Evolutionary conservation across 2,888 invertebrate species (phyloP).

Genomic region (Nomada fucata): DNA sequence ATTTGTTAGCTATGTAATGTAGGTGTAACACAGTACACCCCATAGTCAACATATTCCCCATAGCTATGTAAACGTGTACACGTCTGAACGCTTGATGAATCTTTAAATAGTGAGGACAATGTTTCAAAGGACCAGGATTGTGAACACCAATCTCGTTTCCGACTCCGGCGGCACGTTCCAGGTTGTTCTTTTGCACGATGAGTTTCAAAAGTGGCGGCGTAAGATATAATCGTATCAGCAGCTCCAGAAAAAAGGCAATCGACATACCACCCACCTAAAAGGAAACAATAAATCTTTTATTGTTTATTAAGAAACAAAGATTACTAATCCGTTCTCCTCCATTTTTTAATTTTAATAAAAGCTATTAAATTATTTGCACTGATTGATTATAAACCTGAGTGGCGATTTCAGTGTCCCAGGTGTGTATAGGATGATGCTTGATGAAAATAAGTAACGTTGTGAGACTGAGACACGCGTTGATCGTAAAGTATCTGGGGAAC

Average conservation of each 20-base stretch:
- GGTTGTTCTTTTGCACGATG: constrained; percentile 90
- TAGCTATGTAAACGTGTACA: constrained; percentile 91
- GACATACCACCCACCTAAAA: constrained; percentile 88
- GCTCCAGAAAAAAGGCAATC: constrained; percentile 89
- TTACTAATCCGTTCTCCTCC: neutral
- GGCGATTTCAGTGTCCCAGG: constrained; percentile 85
- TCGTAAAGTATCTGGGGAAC: constrained; percentile 94
- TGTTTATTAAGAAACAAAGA: neutral
- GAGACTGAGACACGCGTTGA: constrained; percentile 91
- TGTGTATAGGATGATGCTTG: constrained; percentile 86
- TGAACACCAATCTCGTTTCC: constrained; percentile 92
- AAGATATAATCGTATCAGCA: constrained; percentile 90
- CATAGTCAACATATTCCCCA: constrained; percentile 91
- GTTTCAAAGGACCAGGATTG: constrained; percentile 89
- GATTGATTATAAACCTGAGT: constrained; percentile 84
- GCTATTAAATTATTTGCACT: neutral
- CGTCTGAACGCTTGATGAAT: constrained; percentile 90
- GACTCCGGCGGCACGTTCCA: constrained; percentile 91
- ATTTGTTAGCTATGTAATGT: constrained; percentile 87
- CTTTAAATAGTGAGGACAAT: constrained; percentile 92
- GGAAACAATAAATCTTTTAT: neutral
- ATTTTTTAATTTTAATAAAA: neutral
- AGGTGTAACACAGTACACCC: constrained; percentile 89
- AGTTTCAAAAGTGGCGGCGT: constrained; percentile 90
- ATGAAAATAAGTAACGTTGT: constrained; percentile 90